Conservation (phyloP, 1,140 invertebrate genomes). For the Zelostemma sp. region DNA sequence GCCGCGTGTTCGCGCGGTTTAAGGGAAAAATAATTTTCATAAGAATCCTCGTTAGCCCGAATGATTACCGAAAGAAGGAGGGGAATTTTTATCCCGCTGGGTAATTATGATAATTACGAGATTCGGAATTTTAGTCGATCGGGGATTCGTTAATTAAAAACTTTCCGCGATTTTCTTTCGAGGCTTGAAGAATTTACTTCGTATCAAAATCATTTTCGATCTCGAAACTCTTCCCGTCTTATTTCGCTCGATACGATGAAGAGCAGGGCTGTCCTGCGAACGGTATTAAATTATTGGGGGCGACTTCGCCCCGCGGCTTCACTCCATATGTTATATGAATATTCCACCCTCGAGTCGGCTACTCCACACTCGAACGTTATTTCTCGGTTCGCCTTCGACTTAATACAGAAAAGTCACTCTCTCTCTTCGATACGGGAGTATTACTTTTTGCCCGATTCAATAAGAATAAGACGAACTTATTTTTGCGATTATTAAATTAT, state of each 20-base stretch:
- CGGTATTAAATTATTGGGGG: conserved; percentile 63
- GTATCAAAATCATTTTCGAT: conserved; percentile 54
- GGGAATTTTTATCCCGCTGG: too few species aligned
- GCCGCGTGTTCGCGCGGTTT: not conserved
- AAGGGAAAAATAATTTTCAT: not conserved
- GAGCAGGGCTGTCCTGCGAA: conserved; percentile 51
- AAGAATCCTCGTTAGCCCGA: too few species aligned
- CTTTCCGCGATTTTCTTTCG: conserved; percentile 23
- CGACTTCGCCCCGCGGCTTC: conserved; percentile 51
- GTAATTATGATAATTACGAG: not conserved
- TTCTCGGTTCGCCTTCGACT: conserved; percentile 36
- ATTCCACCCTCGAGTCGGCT: conserved; percentile 33
- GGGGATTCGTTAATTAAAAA: conserved; percentile 39
- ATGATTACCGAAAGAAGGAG: too few species aligned
- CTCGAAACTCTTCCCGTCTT: conserved; percentile 28
- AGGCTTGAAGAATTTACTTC: conserved; percentile 51
- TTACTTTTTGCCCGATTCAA: conserved; percentile 42
- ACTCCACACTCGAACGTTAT: conserved; percentile 36
- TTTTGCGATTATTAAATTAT: conserved; percentile 47
- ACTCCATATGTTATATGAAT: conserved; percentile 59
- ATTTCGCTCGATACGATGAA: conserved; percentile 48
- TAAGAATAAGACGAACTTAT: conserved; percentile 40
- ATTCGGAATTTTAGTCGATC: not conserved
- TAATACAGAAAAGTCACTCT: conserved; percentile 43
- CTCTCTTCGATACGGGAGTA: conserved; percentile 30